A percentile compares a stretch with the other conserved stretches of the same genome.
These are phyloP conservation scores for Sula dactylatra DNA, from an alignment of 2,113 vertebrate species.

Conservation along the genomic window DNA sequence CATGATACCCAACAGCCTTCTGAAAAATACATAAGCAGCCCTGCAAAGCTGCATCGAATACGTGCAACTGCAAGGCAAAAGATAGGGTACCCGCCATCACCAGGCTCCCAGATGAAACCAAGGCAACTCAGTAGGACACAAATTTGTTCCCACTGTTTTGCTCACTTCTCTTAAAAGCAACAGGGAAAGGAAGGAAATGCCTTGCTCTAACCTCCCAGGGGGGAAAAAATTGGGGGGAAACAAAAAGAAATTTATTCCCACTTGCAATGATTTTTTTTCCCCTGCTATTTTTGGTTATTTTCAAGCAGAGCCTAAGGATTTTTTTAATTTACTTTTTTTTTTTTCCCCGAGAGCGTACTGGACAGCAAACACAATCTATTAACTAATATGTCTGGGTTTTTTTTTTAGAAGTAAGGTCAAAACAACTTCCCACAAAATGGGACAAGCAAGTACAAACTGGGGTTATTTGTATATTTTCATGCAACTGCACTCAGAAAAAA, in stretches of 20 bases:
- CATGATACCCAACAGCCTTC: not conserved
- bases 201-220: not conserved
- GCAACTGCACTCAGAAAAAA: not conserved
- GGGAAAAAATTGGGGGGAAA: not conserved
- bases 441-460: not conserved
- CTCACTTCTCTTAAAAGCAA: not conserved
- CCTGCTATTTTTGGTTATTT: not conserved
- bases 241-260: not conserved
- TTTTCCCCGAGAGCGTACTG: not conserved
- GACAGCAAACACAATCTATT: not conserved
- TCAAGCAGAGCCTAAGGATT: not conserved
- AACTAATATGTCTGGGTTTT: rapidly evolving
- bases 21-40: not conserved
- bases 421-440: not conserved
- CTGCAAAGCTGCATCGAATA: not conserved
- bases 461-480: not conserved
- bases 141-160: not conserved
- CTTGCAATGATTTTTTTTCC: not conserved
- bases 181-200: not conserved
- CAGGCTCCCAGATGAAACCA: not conserved
- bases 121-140: not conserved
- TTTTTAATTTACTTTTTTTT: not conserved
- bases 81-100: not conserved
- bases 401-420: not conserved
- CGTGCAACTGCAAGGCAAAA: not conserved